Percentiles rank a stretch among this genome's conserved stretches.
Conservation (phyloP, 2,113 vertebrate genomes). For the Nothobranchius furzeri region DNA sequence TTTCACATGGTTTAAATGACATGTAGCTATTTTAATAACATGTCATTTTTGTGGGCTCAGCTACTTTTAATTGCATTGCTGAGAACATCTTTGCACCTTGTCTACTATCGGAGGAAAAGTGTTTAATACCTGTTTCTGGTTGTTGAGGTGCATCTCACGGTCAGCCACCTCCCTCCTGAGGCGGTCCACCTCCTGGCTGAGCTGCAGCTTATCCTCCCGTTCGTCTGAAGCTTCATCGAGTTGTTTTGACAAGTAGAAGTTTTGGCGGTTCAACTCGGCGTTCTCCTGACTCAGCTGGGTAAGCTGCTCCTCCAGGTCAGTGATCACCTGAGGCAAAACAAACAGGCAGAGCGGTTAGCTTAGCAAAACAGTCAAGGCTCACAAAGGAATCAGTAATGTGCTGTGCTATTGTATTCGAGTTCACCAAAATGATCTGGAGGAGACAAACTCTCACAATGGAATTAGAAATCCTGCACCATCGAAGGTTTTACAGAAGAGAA, state of each 20-base stretch:
- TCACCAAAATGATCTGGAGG: neutral
- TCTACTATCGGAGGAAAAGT: neutral
- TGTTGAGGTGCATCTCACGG: constrained; percentile 97
- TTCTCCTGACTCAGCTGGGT: constrained; percentile 98
- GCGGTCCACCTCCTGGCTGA: constrained; percentile 93
- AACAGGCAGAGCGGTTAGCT: constrained; percentile 14
- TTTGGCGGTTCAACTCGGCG: constrained; percentile 96
- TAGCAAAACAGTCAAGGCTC: neutral
- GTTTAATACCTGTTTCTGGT: constrained; percentile 90
- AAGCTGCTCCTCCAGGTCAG: constrained; percentile 96
- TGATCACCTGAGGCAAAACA: constrained; percentile 87
- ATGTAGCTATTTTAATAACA: neutral
- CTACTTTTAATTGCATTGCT: neutral
- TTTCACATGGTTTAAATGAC: constrained; percentile 11
- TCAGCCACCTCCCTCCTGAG: constrained; percentile 95
- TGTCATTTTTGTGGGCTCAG: neutral
- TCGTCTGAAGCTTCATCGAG: constrained; percentile 93
- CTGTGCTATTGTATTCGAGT: neutral
- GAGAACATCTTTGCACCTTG: neutral
- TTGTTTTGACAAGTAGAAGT: constrained; percentile 98
- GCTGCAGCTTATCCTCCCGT: constrained; percentile 88
- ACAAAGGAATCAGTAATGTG: neutral
- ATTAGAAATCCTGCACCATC: constrained; percentile 3
- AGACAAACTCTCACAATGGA: constrained; percentile 2
- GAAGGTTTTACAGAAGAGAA: constrained; percentile 23